Conservation (phyloP, 2,113 vertebrate genomes). For the Colinus virginianus region DNA sequence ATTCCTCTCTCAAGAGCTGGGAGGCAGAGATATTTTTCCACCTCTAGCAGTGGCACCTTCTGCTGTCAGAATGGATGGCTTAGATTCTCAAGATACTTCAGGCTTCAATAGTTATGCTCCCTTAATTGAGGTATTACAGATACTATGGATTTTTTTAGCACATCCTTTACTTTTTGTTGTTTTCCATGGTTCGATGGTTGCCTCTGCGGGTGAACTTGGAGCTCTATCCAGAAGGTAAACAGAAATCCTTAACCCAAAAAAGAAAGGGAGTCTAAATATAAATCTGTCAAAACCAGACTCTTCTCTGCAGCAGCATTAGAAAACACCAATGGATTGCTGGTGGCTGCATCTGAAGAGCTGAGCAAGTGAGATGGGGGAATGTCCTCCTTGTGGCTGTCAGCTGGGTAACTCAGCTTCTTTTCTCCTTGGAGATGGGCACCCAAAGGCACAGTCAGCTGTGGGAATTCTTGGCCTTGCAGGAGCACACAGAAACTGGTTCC, state of each 20-base stretch:
- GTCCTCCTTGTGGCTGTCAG: no score
- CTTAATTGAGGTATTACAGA: conserved; percentile 63
- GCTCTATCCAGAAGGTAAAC: conserved; percentile 29
- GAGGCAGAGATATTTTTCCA: not conserved
- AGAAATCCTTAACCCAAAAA: conserved; percentile 4
- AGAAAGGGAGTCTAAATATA: not conserved
- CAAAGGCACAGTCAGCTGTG: not conserved
- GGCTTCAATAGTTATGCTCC: conserved; percentile 39
- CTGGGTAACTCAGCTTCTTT: not conserved
- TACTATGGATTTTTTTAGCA: conserved; percentile 27
- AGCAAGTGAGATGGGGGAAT: not conserved
- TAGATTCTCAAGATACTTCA: conserved; percentile 56
- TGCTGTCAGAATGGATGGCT: conserved; percentile 56
- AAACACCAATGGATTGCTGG: not conserved
- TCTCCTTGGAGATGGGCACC: not conserved
- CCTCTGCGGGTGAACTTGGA: not conserved
- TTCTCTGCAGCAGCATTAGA: not conserved
- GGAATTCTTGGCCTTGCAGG: not conserved
- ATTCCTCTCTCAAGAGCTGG: not conserved
- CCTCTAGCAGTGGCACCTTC: conserved; percentile 9
- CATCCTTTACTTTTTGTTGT: conserved; percentile 38
- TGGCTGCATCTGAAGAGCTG: not conserved
- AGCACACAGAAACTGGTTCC: not conserved
- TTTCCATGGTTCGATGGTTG: conserved; percentile 16
- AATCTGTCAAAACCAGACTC: conserved; percentile 36